Percentiles rank a stretch among this genome's conserved stretches.
phyloP scores from a whole-genome alignment of 2,888 invertebrate genomes.

The Buathra laborator region DNA sequence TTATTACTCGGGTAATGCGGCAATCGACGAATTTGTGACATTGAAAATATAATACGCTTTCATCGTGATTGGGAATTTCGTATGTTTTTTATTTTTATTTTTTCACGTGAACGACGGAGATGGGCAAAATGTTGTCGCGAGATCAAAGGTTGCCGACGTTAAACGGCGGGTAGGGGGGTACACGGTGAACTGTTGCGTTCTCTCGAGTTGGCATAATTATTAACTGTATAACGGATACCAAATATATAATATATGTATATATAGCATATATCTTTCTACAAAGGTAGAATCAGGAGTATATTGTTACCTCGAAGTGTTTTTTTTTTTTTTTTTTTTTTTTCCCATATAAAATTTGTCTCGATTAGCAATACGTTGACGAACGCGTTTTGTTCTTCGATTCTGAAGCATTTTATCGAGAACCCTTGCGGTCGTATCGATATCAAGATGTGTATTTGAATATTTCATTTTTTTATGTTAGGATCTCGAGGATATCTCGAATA shows the following conservation, averaged over 20 bases:
- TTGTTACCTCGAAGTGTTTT: constrained; percentile 70
- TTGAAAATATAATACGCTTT: constrained; percentile 54
- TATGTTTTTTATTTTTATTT: constrained; percentile 7
- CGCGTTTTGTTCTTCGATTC: constrained; percentile 64
- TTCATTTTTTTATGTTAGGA: constrained; percentile 72
- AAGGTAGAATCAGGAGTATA: constrained; percentile 76
- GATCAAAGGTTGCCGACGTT: constrained; percentile 71
- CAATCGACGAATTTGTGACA: constrained; percentile 28
- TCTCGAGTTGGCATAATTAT: constrained; percentile 61
- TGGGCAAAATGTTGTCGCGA: constrained; percentile 65
- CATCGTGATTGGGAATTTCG: constrained; percentile 14
- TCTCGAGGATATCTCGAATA: constrained; percentile 57
- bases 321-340: constrained; percentile 38
- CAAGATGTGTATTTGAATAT: constrained; percentile 64
- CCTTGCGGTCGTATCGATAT: constrained; percentile 58
- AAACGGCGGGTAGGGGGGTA: neutral
- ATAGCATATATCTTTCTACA: constrained; percentile 74
- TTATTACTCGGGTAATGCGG: constrained; percentile 49
- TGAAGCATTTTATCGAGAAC: constrained; percentile 65
- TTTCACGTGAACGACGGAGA: constrained; percentile 22
- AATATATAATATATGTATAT: constrained; percentile 73
- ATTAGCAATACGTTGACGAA: constrained; percentile 74
- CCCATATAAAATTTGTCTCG: constrained; percentile 77
- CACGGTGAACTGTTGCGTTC: constrained; percentile 45
- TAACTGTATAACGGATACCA: constrained; percentile 71